phyloP scores from a whole-genome alignment of 1,140 invertebrate genomes.

The Prorops nasuta region DNA sequence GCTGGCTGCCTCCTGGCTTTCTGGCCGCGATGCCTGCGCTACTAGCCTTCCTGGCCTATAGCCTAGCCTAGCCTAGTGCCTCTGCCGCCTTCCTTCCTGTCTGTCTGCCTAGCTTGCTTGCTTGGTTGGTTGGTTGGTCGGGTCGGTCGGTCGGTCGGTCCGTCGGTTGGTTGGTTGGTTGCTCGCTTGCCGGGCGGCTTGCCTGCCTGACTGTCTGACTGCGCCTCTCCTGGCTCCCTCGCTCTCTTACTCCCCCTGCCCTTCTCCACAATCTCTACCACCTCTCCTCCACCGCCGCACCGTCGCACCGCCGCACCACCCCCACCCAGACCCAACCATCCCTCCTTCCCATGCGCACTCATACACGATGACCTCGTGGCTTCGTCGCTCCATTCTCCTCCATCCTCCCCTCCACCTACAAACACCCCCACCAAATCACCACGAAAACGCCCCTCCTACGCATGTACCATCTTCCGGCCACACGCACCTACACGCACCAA shows the following conservation, averaged over 20 bases:
- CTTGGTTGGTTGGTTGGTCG: too few species aligned
- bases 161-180: background rate
- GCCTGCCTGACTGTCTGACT: constrained; percentile 54
- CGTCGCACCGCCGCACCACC: too few species aligned
- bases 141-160: too few species aligned
- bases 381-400: constrained; percentile 33
- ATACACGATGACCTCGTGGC: too few species aligned
- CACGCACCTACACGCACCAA: too few species aligned
- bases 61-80: constrained; percentile 24
- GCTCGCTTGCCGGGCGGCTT: constrained; percentile 27
- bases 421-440: constrained; percentile 11
- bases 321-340: too few species aligned
- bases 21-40: too few species aligned
- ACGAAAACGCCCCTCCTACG: constrained; percentile 10
- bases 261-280: too few species aligned
- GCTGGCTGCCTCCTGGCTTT: constrained; percentile 26
- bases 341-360: too few species aligned
- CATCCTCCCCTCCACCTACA: constrained; percentile 25
- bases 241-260: constrained; percentile 31
- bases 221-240: constrained; percentile 41
- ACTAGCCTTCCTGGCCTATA: constrained; percentile 14
- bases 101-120: constrained; percentile 30
- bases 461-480: constrained; percentile 3
- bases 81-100: constrained; percentile 28
- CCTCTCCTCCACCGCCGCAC: too few species aligned